Evolutionary conservation across 2,113 vertebrate genomes (phyloP).

Genomic region (Cavia porcellus): DNA sequence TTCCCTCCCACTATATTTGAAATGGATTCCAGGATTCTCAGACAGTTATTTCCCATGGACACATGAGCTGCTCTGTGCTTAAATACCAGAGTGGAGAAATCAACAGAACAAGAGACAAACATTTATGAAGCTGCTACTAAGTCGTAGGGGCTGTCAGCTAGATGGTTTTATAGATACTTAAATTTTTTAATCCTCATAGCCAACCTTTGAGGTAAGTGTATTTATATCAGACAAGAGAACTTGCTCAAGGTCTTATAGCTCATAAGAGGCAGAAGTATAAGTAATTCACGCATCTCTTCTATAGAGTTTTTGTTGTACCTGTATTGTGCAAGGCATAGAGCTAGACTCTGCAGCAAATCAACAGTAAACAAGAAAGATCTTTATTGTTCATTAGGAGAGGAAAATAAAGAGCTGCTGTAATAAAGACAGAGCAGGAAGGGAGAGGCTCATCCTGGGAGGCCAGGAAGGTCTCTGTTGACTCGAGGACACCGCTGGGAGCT

Average conservation of each 20-base stretch:
- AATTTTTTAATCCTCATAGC: background rate
- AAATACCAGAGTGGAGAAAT: background rate
- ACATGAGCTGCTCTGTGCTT: background rate
- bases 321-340: background rate
- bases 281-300: background rate
- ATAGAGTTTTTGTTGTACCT: background rate
- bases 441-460: fast-evolving
- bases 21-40: background rate
- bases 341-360: background rate
- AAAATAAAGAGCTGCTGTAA: background rate
- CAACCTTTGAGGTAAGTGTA: background rate
- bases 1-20: background rate
- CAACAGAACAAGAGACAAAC: background rate
- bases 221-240: background rate
- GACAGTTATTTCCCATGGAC: background rate
- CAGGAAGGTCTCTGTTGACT: no score
- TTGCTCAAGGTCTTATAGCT: background rate
- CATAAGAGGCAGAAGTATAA: background rate
- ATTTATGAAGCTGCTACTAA: background rate
- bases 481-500: background rate
- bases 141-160: background rate
- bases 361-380: background rate
- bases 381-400: background rate
- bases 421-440: background rate
- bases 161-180: background rate